Conservation (phyloP, 2,888 invertebrate genomes). For the Megamerina dolium region DNA sequence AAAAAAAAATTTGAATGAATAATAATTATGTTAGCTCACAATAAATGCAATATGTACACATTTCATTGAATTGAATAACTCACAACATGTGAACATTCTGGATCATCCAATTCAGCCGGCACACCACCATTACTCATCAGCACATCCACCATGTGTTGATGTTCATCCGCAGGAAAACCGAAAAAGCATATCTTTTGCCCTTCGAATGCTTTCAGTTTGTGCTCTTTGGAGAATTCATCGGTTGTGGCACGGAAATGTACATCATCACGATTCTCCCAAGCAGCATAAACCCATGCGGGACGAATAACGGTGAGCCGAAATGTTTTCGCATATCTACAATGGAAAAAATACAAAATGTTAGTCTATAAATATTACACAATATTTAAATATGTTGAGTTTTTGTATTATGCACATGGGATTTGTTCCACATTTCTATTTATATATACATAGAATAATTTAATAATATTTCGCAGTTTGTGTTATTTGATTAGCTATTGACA, state of each 20-base stretch:
- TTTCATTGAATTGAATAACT: conserved; percentile 47
- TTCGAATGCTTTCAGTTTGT: conserved; percentile 81
- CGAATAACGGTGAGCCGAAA: conserved; percentile 85
- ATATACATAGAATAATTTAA: background rate
- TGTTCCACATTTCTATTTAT: too few relatives aligned
- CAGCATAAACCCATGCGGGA: conserved; percentile 78
- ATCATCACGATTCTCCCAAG: conserved; percentile 77
- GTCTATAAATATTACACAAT: too few relatives aligned
- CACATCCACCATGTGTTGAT: conserved; percentile 86
- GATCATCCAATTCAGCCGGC: conserved; percentile 70
- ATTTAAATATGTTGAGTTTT: too few relatives aligned
- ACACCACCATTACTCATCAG: conserved; percentile 81
- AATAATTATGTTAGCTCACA: conserved; percentile 11
- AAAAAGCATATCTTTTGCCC: conserved; percentile 82
- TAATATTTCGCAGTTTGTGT: too few relatives aligned
- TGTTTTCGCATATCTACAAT: conserved; percentile 71
- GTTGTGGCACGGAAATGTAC: conserved; percentile 64
- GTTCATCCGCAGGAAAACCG: conserved; percentile 86
- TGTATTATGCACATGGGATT: too few relatives aligned
- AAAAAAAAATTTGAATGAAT: conserved; percentile 16
- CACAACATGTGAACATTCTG: conserved; percentile 87
- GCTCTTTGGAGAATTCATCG: conserved; percentile 62
- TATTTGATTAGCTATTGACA: too few relatives aligned
- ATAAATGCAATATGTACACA: conserved; percentile 3
- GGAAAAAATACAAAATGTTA: background rate